Conservation (phyloP, 2,797 vertebrate species). For the Melanotaenia nigrans region DNA sequence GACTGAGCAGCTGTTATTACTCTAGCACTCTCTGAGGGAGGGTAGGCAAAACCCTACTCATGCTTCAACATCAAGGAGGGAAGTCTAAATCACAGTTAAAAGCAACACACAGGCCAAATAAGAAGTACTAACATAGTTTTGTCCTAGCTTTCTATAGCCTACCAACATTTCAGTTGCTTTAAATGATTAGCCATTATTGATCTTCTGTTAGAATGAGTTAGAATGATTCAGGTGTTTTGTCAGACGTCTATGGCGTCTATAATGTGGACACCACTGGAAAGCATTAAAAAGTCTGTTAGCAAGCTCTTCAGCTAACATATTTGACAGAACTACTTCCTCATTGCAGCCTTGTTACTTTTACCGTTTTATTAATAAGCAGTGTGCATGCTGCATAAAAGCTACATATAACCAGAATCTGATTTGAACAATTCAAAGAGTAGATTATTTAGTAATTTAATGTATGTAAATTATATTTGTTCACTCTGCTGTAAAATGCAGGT, state of each 20-base stretch:
- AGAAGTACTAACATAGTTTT: conserved; percentile 18
- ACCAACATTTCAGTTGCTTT: conserved; percentile 17
- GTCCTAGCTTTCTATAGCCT: conserved; percentile 17
- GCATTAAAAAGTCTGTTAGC: not conserved
- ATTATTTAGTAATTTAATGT: too few relatives aligned
- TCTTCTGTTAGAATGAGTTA: conserved; percentile 4
- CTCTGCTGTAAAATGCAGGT: too few relatives aligned
- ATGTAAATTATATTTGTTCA: too few relatives aligned
- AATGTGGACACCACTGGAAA: conserved; percentile 14
- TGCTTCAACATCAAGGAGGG: conserved; percentile 64
- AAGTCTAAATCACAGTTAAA: conserved; percentile 54
- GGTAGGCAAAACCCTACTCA: conserved; percentile 61
- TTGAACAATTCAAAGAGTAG: too few relatives aligned
- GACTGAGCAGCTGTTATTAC: conserved; percentile 80
- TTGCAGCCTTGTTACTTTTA: too few relatives aligned
- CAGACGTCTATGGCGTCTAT: conserved; percentile 3
- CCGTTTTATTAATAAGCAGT: too few relatives aligned
- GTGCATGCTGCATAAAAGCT: too few relatives aligned
- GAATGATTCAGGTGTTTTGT: conserved; percentile 20
- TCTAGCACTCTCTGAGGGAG: conserved; percentile 67
- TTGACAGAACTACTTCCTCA: not conserved
- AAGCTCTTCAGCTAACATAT: not conserved
- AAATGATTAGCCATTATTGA: conserved; percentile 24
- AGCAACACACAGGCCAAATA: conserved; percentile 19
- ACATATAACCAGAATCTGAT: too few relatives aligned